Evolutionary conservation across 1,140 invertebrate species (phyloP).

Genomic region (Diorhabda carinulata): DNA sequence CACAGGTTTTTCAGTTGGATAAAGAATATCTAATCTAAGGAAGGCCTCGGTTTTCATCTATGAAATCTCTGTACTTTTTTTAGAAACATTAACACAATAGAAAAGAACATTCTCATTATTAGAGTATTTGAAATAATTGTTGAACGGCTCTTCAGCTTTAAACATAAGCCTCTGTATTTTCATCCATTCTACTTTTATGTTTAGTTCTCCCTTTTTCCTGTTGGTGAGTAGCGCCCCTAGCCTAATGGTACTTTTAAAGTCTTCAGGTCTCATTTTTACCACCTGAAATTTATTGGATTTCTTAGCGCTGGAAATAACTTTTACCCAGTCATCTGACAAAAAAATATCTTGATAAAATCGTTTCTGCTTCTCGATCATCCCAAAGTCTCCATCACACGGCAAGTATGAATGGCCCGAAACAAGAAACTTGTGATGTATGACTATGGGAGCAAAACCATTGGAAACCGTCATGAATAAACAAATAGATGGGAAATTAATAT

Average conservation of each 20-base stretch:
- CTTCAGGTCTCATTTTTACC: constrained; percentile 12
- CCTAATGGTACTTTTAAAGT: constrained; percentile 7
- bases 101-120: background rate
- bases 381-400: constrained; percentile 12
- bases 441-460: constrained; percentile 7
- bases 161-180: background rate
- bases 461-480: constrained; percentile 5
- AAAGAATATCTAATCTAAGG: background rate
- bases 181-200: background rate
- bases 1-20: constrained; percentile 1
- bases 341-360: constrained; percentile 12
- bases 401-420: constrained; percentile 11
- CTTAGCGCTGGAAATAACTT: constrained; percentile 14
- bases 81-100: background rate
- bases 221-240: background rate
- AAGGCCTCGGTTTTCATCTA: background rate
- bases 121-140: too few relatives aligned
- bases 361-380: constrained; percentile 17
- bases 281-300: constrained; percentile 17
- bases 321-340: constrained; percentile 9
- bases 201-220: background rate
- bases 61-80: background rate
- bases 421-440: constrained; percentile 9
- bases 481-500: constrained; percentile 11
- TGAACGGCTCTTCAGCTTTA: too few relatives aligned